Conservation (phyloP, 2,797 vertebrate genomes). For the Paedocypris micromegethes region DNA sequence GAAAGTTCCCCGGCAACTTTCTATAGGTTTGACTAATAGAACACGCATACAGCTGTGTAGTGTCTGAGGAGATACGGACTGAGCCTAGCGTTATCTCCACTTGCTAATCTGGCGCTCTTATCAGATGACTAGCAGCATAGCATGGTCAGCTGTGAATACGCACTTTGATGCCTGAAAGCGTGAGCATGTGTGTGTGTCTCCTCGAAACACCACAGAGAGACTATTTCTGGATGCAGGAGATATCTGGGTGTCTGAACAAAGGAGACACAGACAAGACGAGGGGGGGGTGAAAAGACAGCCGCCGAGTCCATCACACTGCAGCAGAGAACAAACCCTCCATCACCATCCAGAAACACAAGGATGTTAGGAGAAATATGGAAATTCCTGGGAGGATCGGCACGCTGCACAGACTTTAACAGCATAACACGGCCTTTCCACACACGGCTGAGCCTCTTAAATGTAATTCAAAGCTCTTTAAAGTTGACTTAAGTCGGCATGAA, state of each 20-base stretch:
- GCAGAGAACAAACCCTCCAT: slow-evolving; percentile 37
- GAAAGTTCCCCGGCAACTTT: slow-evolving; percentile 21
- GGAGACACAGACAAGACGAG: slow-evolving; percentile 46
- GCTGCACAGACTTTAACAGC: no score
- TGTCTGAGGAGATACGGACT: background rate
- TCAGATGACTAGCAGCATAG: slow-evolving; percentile 15
- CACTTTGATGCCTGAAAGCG: slow-evolving; percentile 36
- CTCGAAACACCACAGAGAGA: slow-evolving; percentile 31
- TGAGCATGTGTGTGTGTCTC: slow-evolving; percentile 14
- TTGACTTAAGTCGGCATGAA: background rate
- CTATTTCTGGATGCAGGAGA: slow-evolving; percentile 64
- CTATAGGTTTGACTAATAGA: no score
- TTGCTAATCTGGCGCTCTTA: background rate
- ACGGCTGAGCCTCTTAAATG: background rate
- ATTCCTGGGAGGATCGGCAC: background rate
- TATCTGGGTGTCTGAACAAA: slow-evolving; percentile 58
- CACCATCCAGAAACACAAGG: slow-evolving; percentile 4
- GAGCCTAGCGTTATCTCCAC: slow-evolving; percentile 2
- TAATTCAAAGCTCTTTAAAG: background rate
- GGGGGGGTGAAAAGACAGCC: slow-evolving; percentile 45
- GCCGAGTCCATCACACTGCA: slow-evolving; percentile 53
- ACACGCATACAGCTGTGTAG: no score
- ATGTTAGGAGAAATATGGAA: background rate
- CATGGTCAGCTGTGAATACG: slow-evolving; percentile 33
- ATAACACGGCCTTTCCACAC: no score